These are phyloP conservation scores for Melieria picta DNA, from an alignment of 2,888 invertebrate species.

Conservation along the genomic window DNA sequence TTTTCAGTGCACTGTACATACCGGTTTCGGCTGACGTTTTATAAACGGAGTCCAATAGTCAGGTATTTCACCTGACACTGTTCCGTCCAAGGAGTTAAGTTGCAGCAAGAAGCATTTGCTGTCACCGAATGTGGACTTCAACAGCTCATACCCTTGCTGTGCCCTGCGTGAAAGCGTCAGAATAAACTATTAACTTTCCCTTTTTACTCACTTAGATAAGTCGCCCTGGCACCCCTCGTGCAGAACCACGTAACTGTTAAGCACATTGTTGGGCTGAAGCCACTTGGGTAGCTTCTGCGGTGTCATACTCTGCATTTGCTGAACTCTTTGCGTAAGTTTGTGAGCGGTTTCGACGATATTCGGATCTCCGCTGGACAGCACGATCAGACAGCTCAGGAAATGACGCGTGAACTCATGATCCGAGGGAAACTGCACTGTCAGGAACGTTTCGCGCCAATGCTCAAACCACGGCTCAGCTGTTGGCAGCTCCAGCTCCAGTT, in stretches of 20 bases:
- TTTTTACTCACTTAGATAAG: constrained; percentile 75
- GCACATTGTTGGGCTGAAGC: constrained; percentile 79
- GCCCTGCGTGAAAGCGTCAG: constrained; percentile 70
- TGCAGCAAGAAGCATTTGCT: constrained; percentile 88
- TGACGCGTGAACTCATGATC: constrained; percentile 97
- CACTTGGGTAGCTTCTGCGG: constrained; percentile 85
- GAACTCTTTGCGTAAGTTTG: constrained; percentile 81
- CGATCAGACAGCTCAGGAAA: constrained; percentile 83
- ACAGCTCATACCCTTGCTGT: constrained; percentile 81
- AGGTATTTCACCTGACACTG: constrained; percentile 71
- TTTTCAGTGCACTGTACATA: constrained; percentile 51
- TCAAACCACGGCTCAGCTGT: constrained; percentile 93
- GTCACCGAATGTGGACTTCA: constrained; percentile 88
- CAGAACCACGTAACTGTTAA: constrained; percentile 89
- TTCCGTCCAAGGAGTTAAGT: constrained; percentile 83
- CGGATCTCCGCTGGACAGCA: constrained; percentile 77
- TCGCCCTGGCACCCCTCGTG: constrained; percentile 81
- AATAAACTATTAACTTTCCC: background rate
- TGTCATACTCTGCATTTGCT: constrained; percentile 79
- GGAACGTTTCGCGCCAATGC: constrained; percentile 91
- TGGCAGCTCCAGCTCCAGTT: constrained; percentile 75
- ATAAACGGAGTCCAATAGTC: constrained; percentile 90
- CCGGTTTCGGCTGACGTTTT: constrained; percentile 70
- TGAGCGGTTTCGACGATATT: constrained; percentile 86
- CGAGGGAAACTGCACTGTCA: constrained; percentile 86